These are phyloP conservation scores for Arvicola amphibius DNA, from an alignment of 2,797 vertebrate genomes.

Conservation along the genomic window DNA sequence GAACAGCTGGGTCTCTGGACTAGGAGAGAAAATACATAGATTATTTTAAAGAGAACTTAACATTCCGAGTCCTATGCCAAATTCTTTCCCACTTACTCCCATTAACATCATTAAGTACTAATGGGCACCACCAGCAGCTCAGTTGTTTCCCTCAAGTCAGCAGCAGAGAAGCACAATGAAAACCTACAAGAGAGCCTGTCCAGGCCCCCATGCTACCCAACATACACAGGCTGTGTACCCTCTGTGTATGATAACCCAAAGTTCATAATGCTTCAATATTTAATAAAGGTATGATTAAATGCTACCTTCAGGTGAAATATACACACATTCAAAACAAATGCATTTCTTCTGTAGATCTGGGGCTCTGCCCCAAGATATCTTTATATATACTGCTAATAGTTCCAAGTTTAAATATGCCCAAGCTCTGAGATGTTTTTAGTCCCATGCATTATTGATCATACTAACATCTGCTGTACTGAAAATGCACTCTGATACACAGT, in stretches of 20 bases:
- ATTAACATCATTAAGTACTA: not conserved
- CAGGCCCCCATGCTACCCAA: not conserved
- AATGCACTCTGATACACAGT: not conserved
- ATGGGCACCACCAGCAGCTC: not conserved
- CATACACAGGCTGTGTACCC: not conserved
- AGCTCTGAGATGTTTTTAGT: not conserved
- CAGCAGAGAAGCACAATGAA: not conserved
- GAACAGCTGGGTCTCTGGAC: slow-evolving; percentile 99
- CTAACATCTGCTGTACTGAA: not conserved
- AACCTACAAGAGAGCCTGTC: not conserved
- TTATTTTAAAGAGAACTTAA: slow-evolving; percentile 39
- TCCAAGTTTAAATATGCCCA: not conserved
- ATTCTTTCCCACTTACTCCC: not conserved
- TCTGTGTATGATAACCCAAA: not conserved
- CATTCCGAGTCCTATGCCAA: not conserved
- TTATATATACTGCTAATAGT: not conserved
- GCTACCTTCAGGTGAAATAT: not conserved
- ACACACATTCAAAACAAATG: not conserved
- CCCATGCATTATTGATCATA: not conserved
- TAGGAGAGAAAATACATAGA: slow-evolving; percentile 79
- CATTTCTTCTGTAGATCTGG: not conserved
- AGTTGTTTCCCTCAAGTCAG: slow-evolving; percentile 9
- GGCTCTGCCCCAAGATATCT: not conserved
- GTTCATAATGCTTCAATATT: not conserved
- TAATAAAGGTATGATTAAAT: not conserved